Evolutionary conservation across 2,888 invertebrate genomes (phyloP).

Genomic region (Ariolimax columbianus): DNA sequence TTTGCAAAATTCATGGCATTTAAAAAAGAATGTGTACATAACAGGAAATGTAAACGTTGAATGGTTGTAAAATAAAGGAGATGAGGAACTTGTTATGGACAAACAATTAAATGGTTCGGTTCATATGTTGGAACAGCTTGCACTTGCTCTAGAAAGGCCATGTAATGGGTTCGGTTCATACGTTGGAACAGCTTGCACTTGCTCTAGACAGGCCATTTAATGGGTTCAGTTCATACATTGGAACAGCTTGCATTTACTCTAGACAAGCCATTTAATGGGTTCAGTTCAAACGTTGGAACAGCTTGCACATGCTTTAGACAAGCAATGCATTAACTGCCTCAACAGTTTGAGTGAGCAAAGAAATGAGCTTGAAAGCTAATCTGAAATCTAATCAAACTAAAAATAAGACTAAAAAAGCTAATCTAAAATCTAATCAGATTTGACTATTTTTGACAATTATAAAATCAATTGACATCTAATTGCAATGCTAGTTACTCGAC

Average conservation of each 20-base stretch:
- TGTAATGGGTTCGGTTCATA: too few species aligned
- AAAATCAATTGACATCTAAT: background rate
- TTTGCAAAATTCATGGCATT: conserved; percentile 25
- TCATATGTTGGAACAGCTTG: too few species aligned
- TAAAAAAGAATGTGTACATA: conserved; percentile 16
- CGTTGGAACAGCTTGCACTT: too few species aligned
- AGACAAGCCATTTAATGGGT: background rate
- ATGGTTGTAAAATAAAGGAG: conserved; percentile 11
- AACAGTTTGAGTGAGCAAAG: background rate
- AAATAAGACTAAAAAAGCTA: background rate
- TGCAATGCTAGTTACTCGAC: background rate
- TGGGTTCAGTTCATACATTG: background rate
- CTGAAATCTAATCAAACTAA: background rate
- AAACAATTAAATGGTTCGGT: too few species aligned
- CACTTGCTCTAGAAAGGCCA: too few species aligned
- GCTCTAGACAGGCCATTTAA: background rate
- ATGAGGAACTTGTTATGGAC: too few species aligned
- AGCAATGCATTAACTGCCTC: too few species aligned
- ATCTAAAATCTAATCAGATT: too few species aligned
- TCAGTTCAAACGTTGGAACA: background rate
- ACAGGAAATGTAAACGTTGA: conserved; percentile 31
- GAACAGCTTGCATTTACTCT: background rate
- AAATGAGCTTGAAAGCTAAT: background rate
- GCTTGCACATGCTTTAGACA: too few species aligned
- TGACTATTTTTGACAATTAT: background rate